These are phyloP conservation scores for Rhabdornis inornatus DNA, from an alignment of 2,113 vertebrate species.

Conservation along the genomic window DNA sequence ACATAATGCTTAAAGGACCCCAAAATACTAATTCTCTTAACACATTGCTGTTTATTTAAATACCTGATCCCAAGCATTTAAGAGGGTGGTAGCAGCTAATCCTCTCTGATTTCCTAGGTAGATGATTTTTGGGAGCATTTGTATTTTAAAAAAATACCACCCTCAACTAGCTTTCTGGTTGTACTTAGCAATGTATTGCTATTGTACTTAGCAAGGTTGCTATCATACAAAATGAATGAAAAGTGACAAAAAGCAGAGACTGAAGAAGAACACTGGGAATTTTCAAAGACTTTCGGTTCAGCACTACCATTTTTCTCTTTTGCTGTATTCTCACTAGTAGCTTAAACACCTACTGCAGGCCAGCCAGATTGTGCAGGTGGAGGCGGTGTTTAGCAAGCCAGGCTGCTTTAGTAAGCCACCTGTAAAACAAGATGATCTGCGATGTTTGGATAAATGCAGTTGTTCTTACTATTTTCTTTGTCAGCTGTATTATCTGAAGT, in stretches of 20 bases:
- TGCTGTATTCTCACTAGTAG: not conserved
- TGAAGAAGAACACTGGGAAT: not conserved
- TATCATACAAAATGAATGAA: not conserved
- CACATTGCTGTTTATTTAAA: slow-evolving; percentile 50
- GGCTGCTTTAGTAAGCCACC: not conserved
- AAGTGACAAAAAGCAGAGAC: not conserved
- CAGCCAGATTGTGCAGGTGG: not conserved
- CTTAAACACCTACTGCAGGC: not conserved
- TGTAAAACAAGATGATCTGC: not conserved
- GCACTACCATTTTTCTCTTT: not conserved
- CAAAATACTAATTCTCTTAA: slow-evolving; percentile 40
- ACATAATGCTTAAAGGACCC: not conserved
- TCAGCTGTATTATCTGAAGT: not conserved
- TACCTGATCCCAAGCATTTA: not conserved
- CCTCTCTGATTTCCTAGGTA: not conserved
- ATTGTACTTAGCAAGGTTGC: not conserved
- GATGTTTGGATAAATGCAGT: not conserved
- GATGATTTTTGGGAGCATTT: not conserved
- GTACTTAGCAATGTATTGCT: not conserved
- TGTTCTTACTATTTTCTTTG: not conserved
- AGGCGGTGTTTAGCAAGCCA: not conserved
- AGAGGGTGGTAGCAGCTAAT: slow-evolving; percentile 38
- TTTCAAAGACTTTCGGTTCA: not conserved
- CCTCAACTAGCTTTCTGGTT: not conserved
- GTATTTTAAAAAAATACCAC: not conserved